Base-by-base conservation (phyloP, 1,140 invertebrate species). In the Homalodisca vitripennis region DNA sequence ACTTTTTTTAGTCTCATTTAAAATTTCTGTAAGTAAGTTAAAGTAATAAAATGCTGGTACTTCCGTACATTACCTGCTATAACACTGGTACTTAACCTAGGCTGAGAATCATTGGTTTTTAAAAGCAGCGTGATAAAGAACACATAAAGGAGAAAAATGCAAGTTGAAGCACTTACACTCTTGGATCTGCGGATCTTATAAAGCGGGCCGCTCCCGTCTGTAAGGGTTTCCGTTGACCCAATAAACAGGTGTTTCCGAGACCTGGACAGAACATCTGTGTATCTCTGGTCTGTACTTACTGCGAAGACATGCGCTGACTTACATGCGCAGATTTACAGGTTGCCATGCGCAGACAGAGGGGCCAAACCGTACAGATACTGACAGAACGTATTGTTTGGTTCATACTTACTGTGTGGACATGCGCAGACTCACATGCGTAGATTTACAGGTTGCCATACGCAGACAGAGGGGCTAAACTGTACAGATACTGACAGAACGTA, bases 211-310 rank as follows among this genome's bases (percentile, higher is more conserved):
- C 10, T 24, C 48, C 6, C 55, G 3, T 26, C 55, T 26, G 27
- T 60, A 22, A 60, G 55, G 55, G 55, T 60, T 60, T 60, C 55
- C 55, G 55, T 60, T 60, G 55, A 60, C 24, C 55, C 55, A 60
- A 60, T 60, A 60, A 27, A 60, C 55, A 60, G 55, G 55, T 60
- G 55, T 60, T 60, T 60, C 55, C 55, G 55, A 60, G 55, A 60
- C 55, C 55, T 60, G 55, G 55, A 60, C 55, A 60, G 55, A 60
- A 60, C 55, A 60, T 60, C 55, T 60, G 55, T 60, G 55, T 60
- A 60, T 60, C 27, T n/a, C 55, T 60, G 22, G 2, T 60, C 13
- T n/a, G n/a, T n/a, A n/a, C n/a, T n/a, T n/a, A n/a, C n/a, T n/a
- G n/a, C n/a, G n/a, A n/a, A n/a, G n/a, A n/a, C n/a, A n/a, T n/a